These are phyloP conservation scores for Rhinolophus ferrumequinum DNA, from an alignment of 2,113 vertebrate species.

Conservation along the genomic window DNA sequence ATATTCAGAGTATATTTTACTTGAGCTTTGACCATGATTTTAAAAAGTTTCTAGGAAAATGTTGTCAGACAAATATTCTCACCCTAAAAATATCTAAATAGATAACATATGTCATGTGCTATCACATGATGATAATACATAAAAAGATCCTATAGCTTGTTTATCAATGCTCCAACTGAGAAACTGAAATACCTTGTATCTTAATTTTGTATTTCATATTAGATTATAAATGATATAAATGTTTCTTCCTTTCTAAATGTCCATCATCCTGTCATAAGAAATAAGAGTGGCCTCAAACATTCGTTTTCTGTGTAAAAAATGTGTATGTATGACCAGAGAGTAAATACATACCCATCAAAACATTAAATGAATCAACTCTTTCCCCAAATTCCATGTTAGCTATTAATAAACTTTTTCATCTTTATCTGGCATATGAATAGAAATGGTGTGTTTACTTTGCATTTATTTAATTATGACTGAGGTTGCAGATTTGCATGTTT, in stretches of 20 bases:
- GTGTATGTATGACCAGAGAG: neutral
- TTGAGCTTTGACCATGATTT: neutral
- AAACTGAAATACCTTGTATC: neutral
- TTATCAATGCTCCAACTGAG: neutral
- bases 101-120: neutral
- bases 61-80: neutral
- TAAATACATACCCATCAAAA: neutral
- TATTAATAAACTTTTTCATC: neutral
- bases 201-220: neutral
- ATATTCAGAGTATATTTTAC: neutral
- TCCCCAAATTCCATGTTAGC: neutral
- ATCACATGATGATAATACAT: neutral
- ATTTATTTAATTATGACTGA: neutral
- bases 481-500: neutral
- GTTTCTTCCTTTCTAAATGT: neutral
- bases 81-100: neutral
- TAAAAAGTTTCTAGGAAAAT: neutral
- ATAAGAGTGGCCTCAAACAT: neutral
- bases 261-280: neutral
- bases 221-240: neutral
- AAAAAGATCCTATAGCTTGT: neutral
- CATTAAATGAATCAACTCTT: neutral
- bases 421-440: neutral
- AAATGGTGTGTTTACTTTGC: neutral
- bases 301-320: neutral